Evolutionary conservation across 2,888 invertebrate species (phyloP).

Genomic region (Eucriotettix oculatus): DNA sequence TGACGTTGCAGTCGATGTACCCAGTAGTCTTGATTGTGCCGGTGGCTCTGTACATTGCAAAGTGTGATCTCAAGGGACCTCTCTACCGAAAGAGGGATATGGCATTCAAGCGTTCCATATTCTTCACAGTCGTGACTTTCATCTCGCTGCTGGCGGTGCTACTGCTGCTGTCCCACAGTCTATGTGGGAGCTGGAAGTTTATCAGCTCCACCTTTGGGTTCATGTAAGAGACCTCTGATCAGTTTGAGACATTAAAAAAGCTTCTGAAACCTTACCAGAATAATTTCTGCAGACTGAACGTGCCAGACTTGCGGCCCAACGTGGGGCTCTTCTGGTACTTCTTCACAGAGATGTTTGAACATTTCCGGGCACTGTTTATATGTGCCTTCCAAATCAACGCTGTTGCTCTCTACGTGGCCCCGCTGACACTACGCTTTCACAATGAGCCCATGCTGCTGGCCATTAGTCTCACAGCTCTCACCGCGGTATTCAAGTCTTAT

Average conservation of each 20-base stretch:
- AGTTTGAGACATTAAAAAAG: background rate
- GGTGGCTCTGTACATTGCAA: slow-evolving; percentile 49
- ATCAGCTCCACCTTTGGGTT: slow-evolving; percentile 58
- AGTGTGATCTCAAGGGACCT: slow-evolving; percentile 16
- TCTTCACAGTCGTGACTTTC: slow-evolving; percentile 35
- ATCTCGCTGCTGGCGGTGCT: slow-evolving; percentile 34
- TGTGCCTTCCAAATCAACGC: slow-evolving; percentile 95
- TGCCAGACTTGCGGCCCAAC: slow-evolving; percentile 90
- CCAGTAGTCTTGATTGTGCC: slow-evolving; percentile 73
- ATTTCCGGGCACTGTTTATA: slow-evolving; percentile 87
- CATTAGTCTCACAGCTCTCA: slow-evolving; percentile 61
- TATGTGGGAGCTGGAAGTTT: slow-evolving; percentile 36
- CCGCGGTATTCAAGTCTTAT: slow-evolving; percentile 90
- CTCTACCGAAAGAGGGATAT: background rate
- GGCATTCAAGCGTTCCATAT: slow-evolving; percentile 30
- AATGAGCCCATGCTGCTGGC: slow-evolving; percentile 66
- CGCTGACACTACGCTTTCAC: slow-evolving; percentile 62
- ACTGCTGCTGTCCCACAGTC: slow-evolving; percentile 42
- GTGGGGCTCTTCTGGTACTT: slow-evolving; percentile 99
- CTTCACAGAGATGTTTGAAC: slow-evolving; percentile 99
- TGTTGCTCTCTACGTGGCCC: slow-evolving; percentile 76
- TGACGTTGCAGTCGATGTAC: slow-evolving; percentile 68
- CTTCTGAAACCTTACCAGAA: background rate
- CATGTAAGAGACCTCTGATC: slow-evolving; percentile 42
- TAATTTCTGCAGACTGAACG: slow-evolving; percentile 51